Percentiles rank a stretch among this genome's conserved stretches.
These are phyloP conservation scores for Malurus melanocephalus DNA, from an alignment of 2,113 vertebrate genomes.

Conservation along the genomic window DNA sequence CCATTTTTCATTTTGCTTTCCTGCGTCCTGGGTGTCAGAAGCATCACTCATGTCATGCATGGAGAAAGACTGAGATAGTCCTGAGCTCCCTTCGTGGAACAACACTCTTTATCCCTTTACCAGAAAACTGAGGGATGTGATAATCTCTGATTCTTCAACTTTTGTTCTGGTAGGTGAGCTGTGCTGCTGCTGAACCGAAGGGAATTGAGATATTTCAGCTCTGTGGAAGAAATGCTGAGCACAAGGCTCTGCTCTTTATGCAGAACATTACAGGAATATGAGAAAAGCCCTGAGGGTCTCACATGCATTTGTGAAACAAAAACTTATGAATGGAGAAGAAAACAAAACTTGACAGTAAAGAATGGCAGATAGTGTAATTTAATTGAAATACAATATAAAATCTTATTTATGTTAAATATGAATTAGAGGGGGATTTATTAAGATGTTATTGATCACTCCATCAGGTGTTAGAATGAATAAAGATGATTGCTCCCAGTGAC, in stretches of 20 bases:
- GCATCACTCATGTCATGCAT: neutral
- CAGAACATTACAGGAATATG: neutral
- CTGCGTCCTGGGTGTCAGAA: neutral
- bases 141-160: constrained; percentile 12
- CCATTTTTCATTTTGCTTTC: constrained; percentile 33
- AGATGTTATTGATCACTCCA: constrained; percentile 22
- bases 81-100: neutral
- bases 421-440: neutral
- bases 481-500: neutral
- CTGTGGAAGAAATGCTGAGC: neutral
- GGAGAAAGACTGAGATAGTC: neutral
- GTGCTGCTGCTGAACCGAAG: neutral
- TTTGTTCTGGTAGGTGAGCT: neutral
- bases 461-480: constrained; percentile 20
- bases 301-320: neutral
- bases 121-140: neutral
- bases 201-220: neutral
- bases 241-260: neutral
- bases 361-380: constrained; percentile 9
- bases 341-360: constrained; percentile 1
- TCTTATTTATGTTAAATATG: constrained; percentile 30
- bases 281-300: neutral
- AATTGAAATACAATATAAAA: constrained; percentile 43
- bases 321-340: constrained; percentile 5
- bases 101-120: neutral